Conservation (phyloP, 2,797 vertebrate genomes). For the Spondyliosoma cantharus region DNA sequence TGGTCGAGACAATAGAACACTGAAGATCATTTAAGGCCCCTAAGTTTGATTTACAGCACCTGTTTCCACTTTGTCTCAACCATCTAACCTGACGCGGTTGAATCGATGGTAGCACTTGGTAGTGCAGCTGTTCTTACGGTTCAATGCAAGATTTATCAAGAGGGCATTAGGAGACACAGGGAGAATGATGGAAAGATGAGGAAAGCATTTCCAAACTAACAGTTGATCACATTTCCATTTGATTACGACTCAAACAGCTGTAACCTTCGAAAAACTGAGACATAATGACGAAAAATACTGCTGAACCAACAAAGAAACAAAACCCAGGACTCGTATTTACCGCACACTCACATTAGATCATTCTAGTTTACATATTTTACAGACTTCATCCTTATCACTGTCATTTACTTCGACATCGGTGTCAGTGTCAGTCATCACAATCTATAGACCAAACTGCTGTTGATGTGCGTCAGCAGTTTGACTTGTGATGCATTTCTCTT, state of each 20-base stretch:
- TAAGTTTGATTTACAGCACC: slow-evolving; percentile 67
- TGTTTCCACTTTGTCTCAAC: slow-evolving; percentile 54
- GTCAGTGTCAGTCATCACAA: slow-evolving; percentile 17
- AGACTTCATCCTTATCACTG: background rate
- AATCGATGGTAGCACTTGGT: slow-evolving; percentile 63
- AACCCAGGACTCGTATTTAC: too few species aligned
- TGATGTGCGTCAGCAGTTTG: slow-evolving; percentile 27
- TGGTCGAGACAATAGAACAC: slow-evolving; percentile 57
- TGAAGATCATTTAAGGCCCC: slow-evolving; percentile 58
- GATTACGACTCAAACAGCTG: too few species aligned
- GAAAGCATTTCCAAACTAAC: background rate
- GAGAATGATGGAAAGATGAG: slow-evolving; percentile 20
- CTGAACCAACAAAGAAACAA: too few species aligned
- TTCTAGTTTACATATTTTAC: background rate
- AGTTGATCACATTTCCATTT: background rate
- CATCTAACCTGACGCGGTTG: slow-evolving; percentile 47
- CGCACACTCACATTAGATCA: background rate
- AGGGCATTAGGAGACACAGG: slow-evolving; percentile 6
- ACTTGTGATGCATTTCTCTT: slow-evolving; percentile 23
- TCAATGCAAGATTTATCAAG: slow-evolving; percentile 47
- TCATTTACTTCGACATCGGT: background rate
- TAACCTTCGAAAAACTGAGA: too few species aligned
- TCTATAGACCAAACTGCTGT: slow-evolving; percentile 7
- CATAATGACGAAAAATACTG: too few species aligned
- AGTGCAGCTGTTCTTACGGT: slow-evolving; percentile 41